Base-by-base conservation (phyloP, 2,113 vertebrate species). In the Blennius ocellaris region DNA sequence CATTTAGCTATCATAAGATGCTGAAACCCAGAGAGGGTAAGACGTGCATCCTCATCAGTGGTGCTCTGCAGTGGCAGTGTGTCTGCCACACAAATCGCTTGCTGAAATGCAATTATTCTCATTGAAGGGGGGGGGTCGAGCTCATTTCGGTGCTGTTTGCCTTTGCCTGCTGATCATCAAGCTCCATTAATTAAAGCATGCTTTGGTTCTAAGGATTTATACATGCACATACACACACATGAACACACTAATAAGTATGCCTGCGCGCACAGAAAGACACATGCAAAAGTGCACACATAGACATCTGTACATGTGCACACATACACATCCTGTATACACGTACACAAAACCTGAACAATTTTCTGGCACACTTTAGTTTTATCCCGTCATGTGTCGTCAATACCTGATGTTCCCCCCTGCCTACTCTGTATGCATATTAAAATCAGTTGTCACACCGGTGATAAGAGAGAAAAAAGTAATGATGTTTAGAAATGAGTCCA, bases 141-240 rank as follows among this genome's bases (percentile, higher is more conserved):
- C 75, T 83, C 67, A 15, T 89, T 87, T 83, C 84, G 81, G 67
- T 80, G 81, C 73, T 58, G 77, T 93, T 87, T 92, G 88, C 76
- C 76, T 87, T 82, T 76, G 80, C 84, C 79, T 38, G 78, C 81
- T 87, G 77, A 89, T 92, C 73, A 79, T 80, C 77, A 74, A 72
- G 64, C 72, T 37, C 66, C 81, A 80, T 90, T 92, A 91, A 92
- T 91, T 92, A 91, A 88, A 88, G 73, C 74, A 40, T 43, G 60
- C 67, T 77, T 83, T 73, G 69, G 69, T 76, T 77, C 56, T 74
- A 74, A 82, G 69, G 69, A 80, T 83, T 78, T 83, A 86, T 73
- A 77, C 57, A 81, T 73, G 21, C 21, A 30, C 71, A 87, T 30
- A 70, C 7, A 1, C 6, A 0, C 49, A 8, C 48, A n/a, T 58